phyloP scores from a whole-genome alignment of 1,140 invertebrate genomes.

The Odontomachus brunneus region DNA sequence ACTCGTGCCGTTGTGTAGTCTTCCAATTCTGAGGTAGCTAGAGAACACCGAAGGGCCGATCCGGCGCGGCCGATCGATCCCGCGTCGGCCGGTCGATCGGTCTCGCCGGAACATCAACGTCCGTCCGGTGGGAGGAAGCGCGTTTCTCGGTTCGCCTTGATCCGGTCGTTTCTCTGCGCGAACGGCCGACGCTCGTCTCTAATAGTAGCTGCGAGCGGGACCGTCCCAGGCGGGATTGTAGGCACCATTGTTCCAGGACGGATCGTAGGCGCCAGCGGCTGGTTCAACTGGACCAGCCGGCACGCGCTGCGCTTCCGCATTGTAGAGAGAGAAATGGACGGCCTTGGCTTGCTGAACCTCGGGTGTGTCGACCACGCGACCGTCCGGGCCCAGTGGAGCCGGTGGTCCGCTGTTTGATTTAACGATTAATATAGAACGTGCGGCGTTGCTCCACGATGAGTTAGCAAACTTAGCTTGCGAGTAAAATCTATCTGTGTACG shows the following conservation, averaged over 20 bases:
- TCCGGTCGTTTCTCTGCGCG: not conserved
- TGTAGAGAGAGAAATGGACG: conserved; percentile 87
- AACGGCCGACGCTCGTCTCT: conserved; percentile 11
- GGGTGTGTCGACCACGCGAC: conserved; percentile 87
- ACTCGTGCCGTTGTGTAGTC: conserved; percentile 2
- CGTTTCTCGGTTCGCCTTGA: conserved; percentile 13
- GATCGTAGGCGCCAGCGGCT: conserved; percentile 64
- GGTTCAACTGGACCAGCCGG: conserved; percentile 80
- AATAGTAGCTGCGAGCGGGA: conserved; percentile 66
- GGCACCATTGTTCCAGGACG: conserved; percentile 73
- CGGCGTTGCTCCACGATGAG: no score
- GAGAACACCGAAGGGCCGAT: not conserved
- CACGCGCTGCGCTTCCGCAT: conserved; percentile 85
- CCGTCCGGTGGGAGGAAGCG: not conserved
- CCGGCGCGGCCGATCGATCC: not conserved
- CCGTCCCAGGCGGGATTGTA: conserved; percentile 67
- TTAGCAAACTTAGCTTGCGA: no score
- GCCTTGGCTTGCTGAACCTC: conserved; percentile 88
- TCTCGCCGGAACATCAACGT: not conserved
- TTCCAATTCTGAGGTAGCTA: conserved; percentile 53
- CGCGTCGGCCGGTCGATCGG: not conserved
- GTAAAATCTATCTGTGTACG: no score
- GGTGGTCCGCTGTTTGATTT: conserved; percentile 79
- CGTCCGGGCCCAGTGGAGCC: conserved; percentile 85
- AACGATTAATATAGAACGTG: not conserved